These are phyloP conservation scores for Caenorhabditis doughertyi DNA, from an alignment of 2,888 invertebrate species.

Conservation along the genomic window DNA sequence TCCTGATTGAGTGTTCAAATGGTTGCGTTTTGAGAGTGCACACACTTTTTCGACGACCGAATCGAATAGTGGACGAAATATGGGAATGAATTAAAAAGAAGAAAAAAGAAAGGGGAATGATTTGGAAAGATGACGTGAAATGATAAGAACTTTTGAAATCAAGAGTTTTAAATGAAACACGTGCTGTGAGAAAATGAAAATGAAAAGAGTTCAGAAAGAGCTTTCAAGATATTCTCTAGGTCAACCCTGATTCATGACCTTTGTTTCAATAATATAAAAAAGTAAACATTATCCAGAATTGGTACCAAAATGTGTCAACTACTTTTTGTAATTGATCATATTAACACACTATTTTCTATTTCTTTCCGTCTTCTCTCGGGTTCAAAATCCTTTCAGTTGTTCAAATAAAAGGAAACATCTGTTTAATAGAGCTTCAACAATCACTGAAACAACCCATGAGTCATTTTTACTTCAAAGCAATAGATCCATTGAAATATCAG, in stretches of 20 bases:
- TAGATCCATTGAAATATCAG: constrained; percentile 40
- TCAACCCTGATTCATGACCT: background rate
- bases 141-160: background rate
- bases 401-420: constrained; percentile 19
- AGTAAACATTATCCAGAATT: too few relatives aligned
- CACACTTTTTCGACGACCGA: constrained; percentile 10
- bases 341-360: constrained; percentile 1
- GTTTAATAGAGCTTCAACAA: constrained; percentile 6
- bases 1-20: constrained; percentile 23
- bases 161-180: too few relatives aligned
- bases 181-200: too few relatives aligned
- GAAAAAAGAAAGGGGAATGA: background rate
- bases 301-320: too few relatives aligned
- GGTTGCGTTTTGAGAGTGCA: background rate
- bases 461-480: too few relatives aligned
- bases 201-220: too few relatives aligned
- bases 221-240: too few relatives aligned
- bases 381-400: constrained; percentile 23
- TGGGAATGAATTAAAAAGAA: constrained; percentile 6
- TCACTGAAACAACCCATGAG: constrained; percentile 46
- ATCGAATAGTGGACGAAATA: constrained; percentile 2
- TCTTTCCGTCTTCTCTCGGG: constrained; percentile 11
- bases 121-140: constrained; percentile 1
- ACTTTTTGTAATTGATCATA: background rate
- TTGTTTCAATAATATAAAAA: background rate